Percentiles rank a stretch among this genome's conserved stretches.
phyloP scores from a whole-genome alignment of 2,888 invertebrate genomes.

The Zhengitettix transpicula region DNA sequence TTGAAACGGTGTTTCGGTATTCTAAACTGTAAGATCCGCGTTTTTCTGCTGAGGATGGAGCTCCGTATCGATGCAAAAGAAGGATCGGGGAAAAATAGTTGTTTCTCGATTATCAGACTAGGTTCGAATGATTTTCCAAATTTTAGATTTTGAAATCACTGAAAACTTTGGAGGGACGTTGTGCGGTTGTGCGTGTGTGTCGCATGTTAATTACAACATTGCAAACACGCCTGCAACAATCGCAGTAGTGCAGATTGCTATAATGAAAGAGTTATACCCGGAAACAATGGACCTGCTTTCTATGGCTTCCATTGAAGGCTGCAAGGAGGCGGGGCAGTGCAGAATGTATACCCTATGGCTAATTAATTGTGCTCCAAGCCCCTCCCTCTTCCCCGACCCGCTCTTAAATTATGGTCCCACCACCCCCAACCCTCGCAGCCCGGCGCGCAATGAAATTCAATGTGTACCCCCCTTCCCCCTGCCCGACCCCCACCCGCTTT shows the following conservation, averaged over 20 bases:
- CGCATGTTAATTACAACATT: conserved; percentile 5
- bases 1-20: too few relatives aligned
- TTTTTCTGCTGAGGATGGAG: too few relatives aligned
- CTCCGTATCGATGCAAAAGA: too few relatives aligned
- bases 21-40: too few relatives aligned
- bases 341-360: conserved; percentile 10
- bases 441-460: neutral
- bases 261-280: conserved; percentile 8
- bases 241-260: conserved; percentile 4
- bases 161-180: too few relatives aligned
- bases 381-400: neutral
- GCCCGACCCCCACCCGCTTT: neutral
- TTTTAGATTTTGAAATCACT: too few relatives aligned
- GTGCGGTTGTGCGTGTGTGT: neutral
- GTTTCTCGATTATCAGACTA: too few relatives aligned
- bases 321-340: neutral
- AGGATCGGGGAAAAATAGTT: too few relatives aligned
- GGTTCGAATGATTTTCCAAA: too few relatives aligned
- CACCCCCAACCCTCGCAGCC: neutral
- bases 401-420: conserved; percentile 7
- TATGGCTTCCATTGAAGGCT: conserved; percentile 6
- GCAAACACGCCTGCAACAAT: conserved; percentile 2
- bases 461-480: neutral
- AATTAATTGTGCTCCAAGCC: conserved; percentile 7
- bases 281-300: conserved; percentile 6